Evolutionary conservation across 2,113 vertebrate species (phyloP), one percentile per base, ranked within the genome.

Genomic region (Amblyopsis rosae): DNA sequence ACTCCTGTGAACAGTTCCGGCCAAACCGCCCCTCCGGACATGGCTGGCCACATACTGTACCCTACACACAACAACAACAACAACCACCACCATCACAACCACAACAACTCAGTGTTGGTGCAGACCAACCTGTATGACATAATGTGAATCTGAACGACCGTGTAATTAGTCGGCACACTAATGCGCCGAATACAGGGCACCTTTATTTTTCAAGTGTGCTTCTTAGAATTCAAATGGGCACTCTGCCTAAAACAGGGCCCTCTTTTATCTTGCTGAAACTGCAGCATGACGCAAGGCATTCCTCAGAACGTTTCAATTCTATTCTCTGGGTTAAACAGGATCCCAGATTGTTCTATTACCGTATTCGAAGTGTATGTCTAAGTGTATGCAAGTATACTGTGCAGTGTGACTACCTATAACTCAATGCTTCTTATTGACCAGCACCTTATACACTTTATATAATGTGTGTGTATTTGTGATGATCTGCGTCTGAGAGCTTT

Each of bases 1-100:
- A 99, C 80, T 99, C 98, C 83, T 96, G 96, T 4, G 95, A 94
- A 81, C 98, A 99, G 86, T 97, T 97, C 63, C 89, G 94, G 79
- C 98, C 98, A 0, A 92, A 96, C 73, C 92, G 94, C 45, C 95
- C 95, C 62, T 96, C 93, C 0, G 96, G 95, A 93, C 98, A 99
- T 59, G 96, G 98, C 82, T 99, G 96, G 35, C 98, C 97, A 86
- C 98, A 99, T 72, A 99, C 97, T 35, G 90, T 94, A 68, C 98
- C 98, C 97, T 99, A 79, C 1, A 84, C 81, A 85, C 15, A 69
- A 60, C 41, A 49, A 17, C 26, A 12, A 3, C 11, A 26, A 19
- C 19, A 19, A 19, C 19, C 1, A 19, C 19, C 19, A 19, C 19
- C 19, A 19, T 19, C 13, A n/a, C 7, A 57, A 9, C 9, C 9